Base-by-base conservation (phyloP, 2,888 invertebrate species). In the Drosophila koepferae region DNA sequence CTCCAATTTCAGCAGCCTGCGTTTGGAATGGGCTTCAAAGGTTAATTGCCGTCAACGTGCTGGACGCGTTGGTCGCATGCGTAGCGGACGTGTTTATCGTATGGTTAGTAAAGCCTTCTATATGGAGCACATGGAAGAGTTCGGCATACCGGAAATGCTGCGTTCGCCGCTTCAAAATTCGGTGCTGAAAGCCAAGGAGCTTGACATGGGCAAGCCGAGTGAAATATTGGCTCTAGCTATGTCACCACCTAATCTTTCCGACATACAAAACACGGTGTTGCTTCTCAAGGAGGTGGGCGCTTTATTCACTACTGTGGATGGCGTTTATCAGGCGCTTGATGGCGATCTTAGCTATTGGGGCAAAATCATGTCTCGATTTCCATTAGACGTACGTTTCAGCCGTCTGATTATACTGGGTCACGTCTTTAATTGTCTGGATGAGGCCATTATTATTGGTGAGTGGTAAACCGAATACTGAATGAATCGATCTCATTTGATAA, bases 281-380 rank as follows among this genome's bases (percentile, higher is more conserved):
- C 94, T 95, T 46, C 94, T 99, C 4, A 99, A 98, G 94, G 93
- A 97, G 96, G 94, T 95, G n/a, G 98, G 98, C 10, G 98, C 96
- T 0, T 91, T 99, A 10, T 95, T 96, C 66, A 94, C 94, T 40
- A 95, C 94, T 0, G 91, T 94, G 0, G 93, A 95, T 44, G 95
- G 94, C 0, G 90, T 92, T 28, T 94, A 94, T 91, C 91, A 93
- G 18, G 87, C 93, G 0, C 93, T 94, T 16, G 98, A 99, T 92
- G 99, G 99, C 0, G 97, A 98, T 77, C 90, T 99, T 53, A 98
- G 98, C 0, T 96, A 96, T 92, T 93, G 99, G 80, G 99, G 99
- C 0, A 94, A 94, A 10, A 94, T 99, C 0, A 96, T 98, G 96
- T 96, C 97, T 0, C 93, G 94, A 46, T 93, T 99, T 48, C 99